phyloP scores from a whole-genome alignment of 2,797 vertebrate species.

The Calcarius lapponicus region DNA sequence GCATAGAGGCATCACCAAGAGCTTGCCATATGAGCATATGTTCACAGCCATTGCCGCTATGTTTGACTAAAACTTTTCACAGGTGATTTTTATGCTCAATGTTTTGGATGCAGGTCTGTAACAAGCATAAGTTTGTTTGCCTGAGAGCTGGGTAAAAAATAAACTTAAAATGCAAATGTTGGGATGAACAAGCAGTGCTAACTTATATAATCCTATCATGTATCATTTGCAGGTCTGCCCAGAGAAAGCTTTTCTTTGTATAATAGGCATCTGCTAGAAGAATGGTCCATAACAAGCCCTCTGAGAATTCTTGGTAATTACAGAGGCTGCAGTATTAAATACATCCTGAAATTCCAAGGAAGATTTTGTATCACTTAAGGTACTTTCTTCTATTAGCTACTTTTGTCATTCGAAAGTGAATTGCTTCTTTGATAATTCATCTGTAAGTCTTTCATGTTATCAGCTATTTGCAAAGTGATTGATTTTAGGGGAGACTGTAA shows the following conservation, averaged over 20 bases:
- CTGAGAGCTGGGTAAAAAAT: neutral
- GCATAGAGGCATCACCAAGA: neutral
- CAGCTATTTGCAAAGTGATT: neutral
- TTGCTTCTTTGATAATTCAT: neutral
- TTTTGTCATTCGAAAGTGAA: neutral
- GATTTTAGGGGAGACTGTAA: neutral
- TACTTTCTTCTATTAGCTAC: neutral
- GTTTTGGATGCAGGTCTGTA: neutral
- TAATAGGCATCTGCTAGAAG: neutral
- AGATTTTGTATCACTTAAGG: neutral
- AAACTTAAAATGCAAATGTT: neutral
- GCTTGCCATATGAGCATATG: neutral
- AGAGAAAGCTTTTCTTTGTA: neutral
- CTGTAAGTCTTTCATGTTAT: neutral
- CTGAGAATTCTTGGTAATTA: neutral
- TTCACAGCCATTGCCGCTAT: neutral
- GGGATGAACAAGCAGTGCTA: neutral
- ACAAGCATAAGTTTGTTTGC: neutral
- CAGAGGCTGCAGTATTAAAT: neutral
- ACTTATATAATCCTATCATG: neutral
- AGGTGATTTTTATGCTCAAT: neutral
- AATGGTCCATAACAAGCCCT: neutral
- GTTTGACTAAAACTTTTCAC: neutral
- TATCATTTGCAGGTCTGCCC: neutral
- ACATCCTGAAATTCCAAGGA: neutral